Evolutionary conservation across 2,797 vertebrate species (phyloP).

Genomic region (Cryptoblepharus egeriae): DNA sequence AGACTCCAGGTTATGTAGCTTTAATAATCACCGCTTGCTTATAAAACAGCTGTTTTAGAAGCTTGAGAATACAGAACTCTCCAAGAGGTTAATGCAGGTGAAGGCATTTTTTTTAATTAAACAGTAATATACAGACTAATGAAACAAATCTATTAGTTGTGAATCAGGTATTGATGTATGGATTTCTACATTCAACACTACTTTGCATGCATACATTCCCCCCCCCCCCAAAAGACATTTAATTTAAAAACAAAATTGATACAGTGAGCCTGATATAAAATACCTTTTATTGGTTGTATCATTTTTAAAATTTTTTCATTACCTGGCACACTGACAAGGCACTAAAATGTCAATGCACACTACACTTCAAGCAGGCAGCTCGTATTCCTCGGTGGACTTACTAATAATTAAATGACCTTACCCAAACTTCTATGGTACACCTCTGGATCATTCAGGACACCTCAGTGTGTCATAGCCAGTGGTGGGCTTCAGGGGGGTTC

Average conservation of each 20-base stretch:
- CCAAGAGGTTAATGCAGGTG: slow-evolving; percentile 14
- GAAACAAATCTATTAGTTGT: slow-evolving; percentile 14
- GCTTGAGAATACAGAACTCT: slow-evolving; percentile 9
- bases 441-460: no score
- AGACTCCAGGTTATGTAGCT: slow-evolving; percentile 20
- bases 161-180: not conserved
- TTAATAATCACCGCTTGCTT: slow-evolving; percentile 20
- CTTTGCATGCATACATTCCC: not conserved
- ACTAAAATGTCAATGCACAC: no score
- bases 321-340: no score
- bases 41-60: slow-evolving; percentile 19
- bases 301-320: no score
- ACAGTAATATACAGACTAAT: not conserved
- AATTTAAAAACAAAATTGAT: not conserved
- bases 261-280: not conserved
- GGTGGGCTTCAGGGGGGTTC: no score
- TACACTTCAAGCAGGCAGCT: no score
- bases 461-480: no score
- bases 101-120: not conserved
- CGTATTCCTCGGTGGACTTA: no score
- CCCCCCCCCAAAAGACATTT: not conserved
- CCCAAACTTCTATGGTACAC: no score
- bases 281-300: no score
- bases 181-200: no score
- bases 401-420: no score